Evolutionary conservation across 2,888 invertebrate species (phyloP).

Genomic region (Rhimphoctona megacephalus): DNA sequence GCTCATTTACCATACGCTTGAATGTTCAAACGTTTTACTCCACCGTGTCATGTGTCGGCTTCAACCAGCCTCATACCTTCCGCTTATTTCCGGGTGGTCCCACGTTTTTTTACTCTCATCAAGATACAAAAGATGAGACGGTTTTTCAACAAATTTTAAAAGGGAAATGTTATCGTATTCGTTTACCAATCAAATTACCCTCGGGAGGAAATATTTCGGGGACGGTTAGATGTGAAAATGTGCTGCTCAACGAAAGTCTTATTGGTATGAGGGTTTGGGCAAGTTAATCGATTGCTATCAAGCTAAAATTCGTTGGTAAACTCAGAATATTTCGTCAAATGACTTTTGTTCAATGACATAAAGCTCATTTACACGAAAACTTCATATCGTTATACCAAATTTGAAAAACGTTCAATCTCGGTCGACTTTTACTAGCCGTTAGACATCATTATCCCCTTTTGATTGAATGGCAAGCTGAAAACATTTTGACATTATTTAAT

Average conservation of each 20-base stretch:
- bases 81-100: neutral
- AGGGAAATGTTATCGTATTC: neutral
- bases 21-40: conserved; percentile 30
- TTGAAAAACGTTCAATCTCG: no score
- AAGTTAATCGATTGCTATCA: neutral
- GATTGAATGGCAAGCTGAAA: neutral
- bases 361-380: neutral
- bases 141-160: neutral
- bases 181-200: neutral
- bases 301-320: neutral
- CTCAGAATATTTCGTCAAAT: neutral
- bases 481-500: neutral
- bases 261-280: neutral
- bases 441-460: no score
- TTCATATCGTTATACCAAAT: no score
- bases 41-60: neutral
- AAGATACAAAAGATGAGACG: neutral
- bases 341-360: neutral
- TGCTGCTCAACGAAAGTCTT: no score
- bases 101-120: neutral
- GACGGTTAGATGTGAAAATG: no score
- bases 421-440: no score
- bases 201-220: neutral
- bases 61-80: neutral
- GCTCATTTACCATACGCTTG: conserved; percentile 42